Evolutionary conservation across 2,888 invertebrate species (phyloP), one percentile per base, ranked within the genome.

Genomic region (Megastigmus dorsalis): DNA sequence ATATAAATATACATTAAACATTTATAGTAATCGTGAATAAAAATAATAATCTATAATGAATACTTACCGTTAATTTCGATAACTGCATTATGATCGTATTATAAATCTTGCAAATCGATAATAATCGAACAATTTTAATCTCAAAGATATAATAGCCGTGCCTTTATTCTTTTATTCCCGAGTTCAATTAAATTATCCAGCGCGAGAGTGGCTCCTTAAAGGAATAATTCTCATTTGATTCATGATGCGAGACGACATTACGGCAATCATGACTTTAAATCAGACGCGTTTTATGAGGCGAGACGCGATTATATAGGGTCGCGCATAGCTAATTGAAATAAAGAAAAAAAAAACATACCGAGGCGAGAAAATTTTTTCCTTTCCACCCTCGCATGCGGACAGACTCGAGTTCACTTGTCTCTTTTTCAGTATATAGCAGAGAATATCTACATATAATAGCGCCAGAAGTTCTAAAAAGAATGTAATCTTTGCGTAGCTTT

Each of bases 281-380:
- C 76, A 77, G 74, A 66, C 77, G 75, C 78, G 79, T 77, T 84
- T 85, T 85, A 86, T 84, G 85, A 81, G 78, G 79, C 82, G 81
- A 77, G 77, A 83, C 84, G 81, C 83, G 82, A 84, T 84, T 82
- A n/a, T n/a, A n/a, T n/a, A 84, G 80, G 80, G 80, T 79, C 78
- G 63, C 78, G n/a, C n/a, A n/a, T n/a, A 65, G 80, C 78, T 83
- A 84, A 84, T 84, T 82, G 87, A 86, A 86, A 84, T 84, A 84
- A 84, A 57, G 65, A 83, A 86, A 84, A 60, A 83, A 86, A 84
- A 81, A 74, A 75, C 68, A 68, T 43, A 62, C 20, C 9, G 23
- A 36, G 38, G 28, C 41, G 75, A 73, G 36, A 65, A 48, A 55
- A 18, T n/a, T 55, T 71, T 13, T 23, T 15, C 26, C 13, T 26